phyloP scores from a whole-genome alignment of 30 jellyfish, hydroid and myxozoan species.

The Cassiopea xamachana region DNA sequence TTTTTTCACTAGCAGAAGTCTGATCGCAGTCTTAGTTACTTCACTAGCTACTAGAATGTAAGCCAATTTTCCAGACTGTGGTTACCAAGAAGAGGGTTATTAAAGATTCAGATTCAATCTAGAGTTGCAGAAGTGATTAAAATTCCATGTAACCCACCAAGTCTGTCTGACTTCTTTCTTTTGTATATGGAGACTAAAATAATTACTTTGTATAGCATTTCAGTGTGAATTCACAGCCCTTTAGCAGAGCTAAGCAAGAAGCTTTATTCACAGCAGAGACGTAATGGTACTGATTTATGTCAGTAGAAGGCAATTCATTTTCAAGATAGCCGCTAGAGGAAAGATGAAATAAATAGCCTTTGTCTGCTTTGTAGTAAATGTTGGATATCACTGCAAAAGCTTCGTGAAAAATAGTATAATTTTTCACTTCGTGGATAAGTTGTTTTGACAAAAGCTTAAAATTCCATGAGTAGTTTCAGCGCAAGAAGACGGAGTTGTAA shows the following conservation, averaged over 20 bases:
- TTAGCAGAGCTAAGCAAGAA: not conserved
- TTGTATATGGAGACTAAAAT: not conserved
- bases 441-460: no score
- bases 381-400: no score
- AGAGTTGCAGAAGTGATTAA: not conserved
- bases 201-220: not conserved
- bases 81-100: not conserved
- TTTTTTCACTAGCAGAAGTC: no score
- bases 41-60: not conserved
- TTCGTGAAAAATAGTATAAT: no score
- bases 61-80: not conserved
- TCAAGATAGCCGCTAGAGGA: no score
- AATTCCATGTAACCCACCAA: not conserved
- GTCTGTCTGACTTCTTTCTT: not conserved
- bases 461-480: no score
- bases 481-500: no score
- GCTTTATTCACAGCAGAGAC: constrained; percentile 4
- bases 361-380: no score
- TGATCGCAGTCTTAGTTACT: not conserved
- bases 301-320: no score
- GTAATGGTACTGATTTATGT: not conserved
- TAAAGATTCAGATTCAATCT: not conserved
- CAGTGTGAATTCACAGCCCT: not conserved
- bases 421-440: no score
- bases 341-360: no score